Evolutionary conservation across 2,888 invertebrate species (phyloP).

Genomic region (Molanna angustata): DNA sequence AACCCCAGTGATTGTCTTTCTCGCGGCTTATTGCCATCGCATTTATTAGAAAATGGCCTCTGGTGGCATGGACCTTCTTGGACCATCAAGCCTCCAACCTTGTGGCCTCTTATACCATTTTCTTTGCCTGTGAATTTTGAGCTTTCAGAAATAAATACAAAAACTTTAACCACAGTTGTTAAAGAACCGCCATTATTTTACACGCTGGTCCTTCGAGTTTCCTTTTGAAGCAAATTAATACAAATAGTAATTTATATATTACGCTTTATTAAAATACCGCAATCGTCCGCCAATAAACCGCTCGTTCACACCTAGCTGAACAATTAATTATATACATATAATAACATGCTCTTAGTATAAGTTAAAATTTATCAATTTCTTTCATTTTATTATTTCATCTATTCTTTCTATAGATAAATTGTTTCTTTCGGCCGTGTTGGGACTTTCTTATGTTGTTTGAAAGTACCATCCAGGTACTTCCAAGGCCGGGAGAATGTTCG

Average conservation of each 20-base stretch:
- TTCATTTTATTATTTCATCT: too few species aligned
- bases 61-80: not conserved
- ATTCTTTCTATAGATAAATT: too few species aligned
- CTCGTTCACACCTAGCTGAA: too few species aligned
- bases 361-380: too few species aligned
- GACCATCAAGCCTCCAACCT: not conserved
- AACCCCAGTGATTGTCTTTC: constrained; percentile 3
- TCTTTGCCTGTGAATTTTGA: not conserved
- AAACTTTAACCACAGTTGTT: not conserved
- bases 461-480: too few species aligned
- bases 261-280: too few species aligned
- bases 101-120: constrained; percentile 3
- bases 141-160: not conserved
- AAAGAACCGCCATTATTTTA: not conserved
- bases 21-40: constrained; percentile 1
- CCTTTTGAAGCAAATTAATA: not conserved
- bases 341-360: too few species aligned
- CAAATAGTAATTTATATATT: not conserved
- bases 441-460: too few species aligned
- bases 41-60: not conserved
- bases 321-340: too few species aligned
- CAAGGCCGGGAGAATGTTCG: too few species aligned
- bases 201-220: not conserved
- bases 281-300: too few species aligned
- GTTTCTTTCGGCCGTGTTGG: too few species aligned